Evolutionary conservation across 2,888 invertebrate genomes (phyloP), one percentile per base, ranked within the genome.

Genomic region (Drosophila tripunctata): DNA sequence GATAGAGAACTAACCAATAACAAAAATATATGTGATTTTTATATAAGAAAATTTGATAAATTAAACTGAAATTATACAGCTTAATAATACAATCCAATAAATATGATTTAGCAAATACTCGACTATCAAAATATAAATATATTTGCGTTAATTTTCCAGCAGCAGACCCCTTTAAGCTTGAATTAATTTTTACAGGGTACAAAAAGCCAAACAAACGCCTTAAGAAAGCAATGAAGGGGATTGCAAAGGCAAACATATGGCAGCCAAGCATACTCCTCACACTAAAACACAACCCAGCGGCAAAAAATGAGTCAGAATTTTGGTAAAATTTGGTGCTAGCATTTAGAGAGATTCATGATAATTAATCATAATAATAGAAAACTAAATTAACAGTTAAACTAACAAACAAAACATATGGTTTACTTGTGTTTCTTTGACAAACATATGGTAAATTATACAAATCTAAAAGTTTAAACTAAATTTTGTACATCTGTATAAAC

Each of bases 211-310:
- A 52, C 45, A 57, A 62, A 51, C 14, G 47, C 35, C 57, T 22
- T n/a, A 52, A 50, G 45, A 62, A 38, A 50, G 24, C 40, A 47
- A 55, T 35, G 44, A 50, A 21, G 47, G 30, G 50, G 31, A 27
- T 47, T 43, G 27, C 36, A 57, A 52, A 56, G 35, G 45, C 40
- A 41, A 48, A 47, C 61, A 70, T 48, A 62, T 66, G 57, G 61
- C 43, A 52, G 19, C 24, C 33, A 62, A 24, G 63, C 41, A 60
- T 44, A 52, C 21, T 15, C 10, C 21, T 3, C 19, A 15, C 30
- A 21, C 8, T 14, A 7, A 14, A 52, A 22, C 5, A 31, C 24
- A n/a, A 24, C 3, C 15, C 19, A n/a, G 12, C 19, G 21, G 1
- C 8, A 30, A 38, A 40, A 27, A 30, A 22, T 67, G 67, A 55